Evolutionary conservation across 2,113 vertebrate genomes (phyloP), one percentile per base, ranked within the genome.

Genomic region (Alligator sinensis): DNA sequence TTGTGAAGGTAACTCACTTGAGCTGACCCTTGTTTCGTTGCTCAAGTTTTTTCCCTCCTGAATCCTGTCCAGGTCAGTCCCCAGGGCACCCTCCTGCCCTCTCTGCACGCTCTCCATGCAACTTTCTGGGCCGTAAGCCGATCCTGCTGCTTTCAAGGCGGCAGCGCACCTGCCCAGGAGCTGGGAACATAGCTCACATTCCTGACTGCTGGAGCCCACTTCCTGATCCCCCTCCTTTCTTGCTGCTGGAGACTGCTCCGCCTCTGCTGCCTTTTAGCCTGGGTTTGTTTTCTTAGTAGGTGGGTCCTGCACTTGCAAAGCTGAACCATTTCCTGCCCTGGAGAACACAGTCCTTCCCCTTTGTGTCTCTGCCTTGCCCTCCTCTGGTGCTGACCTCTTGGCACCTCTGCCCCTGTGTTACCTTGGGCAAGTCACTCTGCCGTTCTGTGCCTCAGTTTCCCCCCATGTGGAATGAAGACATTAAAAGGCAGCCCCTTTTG

Each of bases 221-320:
- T 96, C 96, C 96, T 96, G 82, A 92, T 82, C 84, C 16, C 80
- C 94, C 74, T 11, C 18, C 64, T 18, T 8, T n/a, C 2, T 6
- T 88, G 30, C 27, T 27, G 38, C 88, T 30, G 21, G 38, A 85
- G 47, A 61, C 64, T 63, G 1, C 83, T 64, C 54, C 54, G 3
- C 82, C 77, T 87, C 91, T 8, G 47, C 94, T 86, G 96, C 94
- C 89, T 88, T 4, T 91, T 15, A 0, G 72, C 57, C 87, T 55
- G 84, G 2, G n/a, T 95, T 95, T 97, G 96, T 96, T 97, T 97
- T 97, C 93, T 96, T 96, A 95, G 88, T 92, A 95, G 96, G 96
- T 93, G 96, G 95, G 92, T 90, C 96, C 86, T 1, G 34, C 1
- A 2, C 87, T 96, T 11, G 24, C 74, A 0, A 57, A 95, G 92